Percentiles rank a stretch among this genome's conserved stretches.
Evolutionary conservation across 2,888 invertebrate species (phyloP).

Genomic region (Coremacera marginata): DNA sequence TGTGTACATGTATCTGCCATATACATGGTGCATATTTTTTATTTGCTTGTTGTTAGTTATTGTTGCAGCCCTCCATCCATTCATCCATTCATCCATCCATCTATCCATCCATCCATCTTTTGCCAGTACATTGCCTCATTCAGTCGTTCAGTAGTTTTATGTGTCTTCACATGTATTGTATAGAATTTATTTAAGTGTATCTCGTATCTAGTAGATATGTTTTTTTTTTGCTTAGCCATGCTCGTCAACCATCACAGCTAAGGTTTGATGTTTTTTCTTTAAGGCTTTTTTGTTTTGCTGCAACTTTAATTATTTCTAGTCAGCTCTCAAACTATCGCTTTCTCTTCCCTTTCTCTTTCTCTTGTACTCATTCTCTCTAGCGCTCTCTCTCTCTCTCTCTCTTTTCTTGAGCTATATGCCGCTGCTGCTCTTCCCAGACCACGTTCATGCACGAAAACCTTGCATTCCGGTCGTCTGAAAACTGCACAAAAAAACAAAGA

Average conservation of each 20-base stretch:
- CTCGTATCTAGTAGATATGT: slow-evolving; percentile 7
- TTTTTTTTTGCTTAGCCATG: neutral
- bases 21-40: neutral
- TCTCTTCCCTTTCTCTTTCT: neutral
- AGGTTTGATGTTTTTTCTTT: neutral
- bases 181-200: slow-evolving; percentile 37
- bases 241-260: neutral
- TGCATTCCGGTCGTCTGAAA: neutral
- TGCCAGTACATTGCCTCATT: slow-evolving; percentile 44
- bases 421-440: neutral
- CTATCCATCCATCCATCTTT: neutral
- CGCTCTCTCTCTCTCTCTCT: neutral
- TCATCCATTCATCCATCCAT: neutral
- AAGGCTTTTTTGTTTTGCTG: neutral
- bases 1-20: neutral
- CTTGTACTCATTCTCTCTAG: neutral
- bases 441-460: neutral
- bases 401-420: neutral
- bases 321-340: neutral
- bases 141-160: slow-evolving; percentile 66
- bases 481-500: neutral
- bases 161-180: slow-evolving; percentile 67
- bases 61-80: slow-evolving; percentile 16
- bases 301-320: neutral
- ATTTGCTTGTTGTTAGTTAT: slow-evolving; percentile 46